phyloP scores from a whole-genome alignment of 2,888 invertebrate species.

The Mythimna impura region DNA sequence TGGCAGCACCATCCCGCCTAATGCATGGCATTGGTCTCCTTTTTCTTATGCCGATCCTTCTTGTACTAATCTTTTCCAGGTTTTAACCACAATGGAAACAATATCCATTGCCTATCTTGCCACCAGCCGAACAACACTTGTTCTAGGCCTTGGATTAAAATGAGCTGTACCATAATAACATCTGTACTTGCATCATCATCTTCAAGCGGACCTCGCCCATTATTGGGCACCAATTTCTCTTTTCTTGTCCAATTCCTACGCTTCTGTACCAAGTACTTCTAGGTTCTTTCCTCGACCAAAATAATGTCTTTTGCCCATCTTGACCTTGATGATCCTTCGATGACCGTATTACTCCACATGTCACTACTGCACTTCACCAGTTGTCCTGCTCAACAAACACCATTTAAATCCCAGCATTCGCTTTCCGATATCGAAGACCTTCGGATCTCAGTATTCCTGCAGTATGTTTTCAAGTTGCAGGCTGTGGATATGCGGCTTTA shows the following conservation, averaged over 20 bases:
- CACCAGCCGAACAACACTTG: neutral
- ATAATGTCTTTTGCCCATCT: neutral
- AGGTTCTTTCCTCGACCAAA: neutral
- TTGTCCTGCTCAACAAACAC: neutral
- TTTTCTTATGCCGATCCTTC: neutral
- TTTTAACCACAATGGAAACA: neutral
- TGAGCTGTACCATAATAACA: neutral
- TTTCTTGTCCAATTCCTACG: neutral
- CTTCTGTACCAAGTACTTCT: neutral
- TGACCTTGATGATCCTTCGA: neutral
- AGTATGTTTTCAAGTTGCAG: neutral
- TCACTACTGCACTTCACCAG: neutral
- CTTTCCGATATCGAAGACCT: neutral
- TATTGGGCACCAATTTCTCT: neutral
- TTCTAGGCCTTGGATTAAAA: neutral
- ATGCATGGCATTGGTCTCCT: neutral
- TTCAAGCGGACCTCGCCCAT: too few species aligned
- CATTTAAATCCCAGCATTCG: neutral
- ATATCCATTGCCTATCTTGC: neutral
- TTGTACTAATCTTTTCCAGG: neutral
- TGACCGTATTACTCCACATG: too few species aligned
- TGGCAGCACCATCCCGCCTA: too few species aligned
- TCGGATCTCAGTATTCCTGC: neutral
- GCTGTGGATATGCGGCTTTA: neutral
- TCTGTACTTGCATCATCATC: too few species aligned